Evolutionary conservation across 2,113 vertebrate genomes (phyloP), one percentile per base, ranked within the genome.

Genomic region (Phasianus colchicus): DNA sequence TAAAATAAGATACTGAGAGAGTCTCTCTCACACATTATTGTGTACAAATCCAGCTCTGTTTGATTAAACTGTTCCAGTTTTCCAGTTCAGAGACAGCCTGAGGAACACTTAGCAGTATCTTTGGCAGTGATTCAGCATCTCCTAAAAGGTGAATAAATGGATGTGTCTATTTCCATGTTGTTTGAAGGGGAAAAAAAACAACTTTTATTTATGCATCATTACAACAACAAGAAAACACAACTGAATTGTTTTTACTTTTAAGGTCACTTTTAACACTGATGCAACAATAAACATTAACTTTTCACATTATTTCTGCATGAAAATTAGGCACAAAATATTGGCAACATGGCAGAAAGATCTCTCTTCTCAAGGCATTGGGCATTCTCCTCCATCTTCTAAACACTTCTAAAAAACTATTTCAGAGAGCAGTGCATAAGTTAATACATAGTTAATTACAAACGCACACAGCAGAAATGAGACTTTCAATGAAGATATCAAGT

Each of bases 151-250:
- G 74, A 91, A 79, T 73, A 66, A 94, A 89, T 79, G 43, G 52
- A 85, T 57, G 32, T 66, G 30, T 65, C 60, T 92, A 65, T 69
- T 85, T 96, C 79, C 58, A 57, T 91, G 61, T 57, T 82, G 45
- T 55, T 71, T 80, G 60, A 24, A 66, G 30, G 16, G 55, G 70
- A 25, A 9, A 18, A 69, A 86, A 58, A 43, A 3, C 48, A 50
- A 50, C 70, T 91, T 93, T 89, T 92, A 89, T 95, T 96, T 76
- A 73, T 76, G 74, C 88, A 73, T 70, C 21, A 1, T 58, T 66
- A 92, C 77, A 84, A 47, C 90, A 89, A 40, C 88, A 58, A 73
- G 36, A 83, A 45, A 89, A 89, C 81, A 91, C 79, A 89, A 55
- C 15, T 8, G 40, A 72, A 27, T 3, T 34, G 19, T 15, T 91